Evolutionary conservation across 35 echinoderm and acorn worm genomes (phyloP).

Genomic region (Lytechinus variegatus): DNA sequence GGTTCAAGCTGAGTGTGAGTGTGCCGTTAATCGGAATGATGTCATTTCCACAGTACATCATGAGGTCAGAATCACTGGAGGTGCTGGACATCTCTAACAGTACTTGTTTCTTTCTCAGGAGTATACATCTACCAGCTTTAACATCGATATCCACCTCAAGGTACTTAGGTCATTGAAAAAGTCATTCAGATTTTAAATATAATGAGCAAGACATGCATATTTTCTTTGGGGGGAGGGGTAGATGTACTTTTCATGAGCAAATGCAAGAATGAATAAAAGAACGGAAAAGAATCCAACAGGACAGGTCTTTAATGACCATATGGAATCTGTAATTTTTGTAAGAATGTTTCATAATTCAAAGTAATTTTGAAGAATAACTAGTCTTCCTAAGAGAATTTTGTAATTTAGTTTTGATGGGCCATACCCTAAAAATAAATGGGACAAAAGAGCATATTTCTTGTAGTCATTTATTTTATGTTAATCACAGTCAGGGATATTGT

Average conservation of each 20-base stretch:
- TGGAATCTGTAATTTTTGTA: no score
- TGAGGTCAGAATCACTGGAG: constrained; percentile 66
- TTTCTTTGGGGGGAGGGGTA: no score
- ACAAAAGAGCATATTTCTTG: no score
- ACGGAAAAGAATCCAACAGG: not conserved
- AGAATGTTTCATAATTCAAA: no score
- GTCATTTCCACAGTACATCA: constrained; percentile 62
- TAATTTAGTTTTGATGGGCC: no score
- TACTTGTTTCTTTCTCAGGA: constrained; percentile 83
- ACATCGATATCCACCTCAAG: constrained; percentile 32
- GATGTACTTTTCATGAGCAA: not conserved
- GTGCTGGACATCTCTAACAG: constrained; percentile 75
- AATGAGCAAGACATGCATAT: no score
- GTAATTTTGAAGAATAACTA: no score
- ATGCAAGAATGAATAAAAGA: not conserved
- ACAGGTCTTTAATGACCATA: not conserved
- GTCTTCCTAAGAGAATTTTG: no score
- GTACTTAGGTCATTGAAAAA: not conserved
- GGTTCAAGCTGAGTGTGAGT: constrained; percentile 66
- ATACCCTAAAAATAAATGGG: no score
- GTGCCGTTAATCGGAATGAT: constrained; percentile 57
- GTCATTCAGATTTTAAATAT: not conserved
- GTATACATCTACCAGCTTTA: constrained; percentile 76
- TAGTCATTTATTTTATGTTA: no score
- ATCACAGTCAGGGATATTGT: no score